These are phyloP conservation scores for Oscheius myriophilus DNA, from an alignment of 2,888 invertebrate species.

Conservation along the genomic window DNA sequence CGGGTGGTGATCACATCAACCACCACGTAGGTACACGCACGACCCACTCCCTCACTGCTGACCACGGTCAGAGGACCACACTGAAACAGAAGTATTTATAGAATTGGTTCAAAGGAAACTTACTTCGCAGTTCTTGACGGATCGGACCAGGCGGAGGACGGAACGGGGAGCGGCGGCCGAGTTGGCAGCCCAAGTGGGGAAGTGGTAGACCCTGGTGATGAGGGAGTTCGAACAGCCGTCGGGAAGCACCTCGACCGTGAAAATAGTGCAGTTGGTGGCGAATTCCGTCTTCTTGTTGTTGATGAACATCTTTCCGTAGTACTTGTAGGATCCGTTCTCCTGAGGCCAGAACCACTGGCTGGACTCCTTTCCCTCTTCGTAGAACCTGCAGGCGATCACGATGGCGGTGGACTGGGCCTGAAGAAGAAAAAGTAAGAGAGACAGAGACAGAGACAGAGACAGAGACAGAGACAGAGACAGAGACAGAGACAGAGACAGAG, in stretches of 20 bases:
- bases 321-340: slow-evolving; percentile 23
- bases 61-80: slow-evolving; percentile 4
- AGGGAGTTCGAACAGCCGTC: slow-evolving; percentile 39
- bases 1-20: background rate
- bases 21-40: background rate
- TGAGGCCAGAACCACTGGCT: slow-evolving; percentile 29
- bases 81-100: too few species aligned
- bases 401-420: slow-evolving; percentile 1
- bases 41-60: slow-evolving; percentile 2
- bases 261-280: background rate
- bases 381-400: background rate
- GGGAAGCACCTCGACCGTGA: slow-evolving; percentile 35
- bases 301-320: slow-evolving; percentile 42
- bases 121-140: background rate
- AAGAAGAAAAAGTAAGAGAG: too few species aligned
- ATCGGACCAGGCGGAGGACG: background rate
- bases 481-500: background rate
- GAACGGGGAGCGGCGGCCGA: background rate
- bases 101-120: background rate
- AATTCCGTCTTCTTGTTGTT: slow-evolving; percentile 35
- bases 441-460: background rate
- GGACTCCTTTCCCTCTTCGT: slow-evolving; percentile 13
- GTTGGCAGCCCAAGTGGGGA: slow-evolving; percentile 1
- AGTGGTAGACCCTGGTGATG: slow-evolving; percentile 8
- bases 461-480: background rate